Conservation (phyloP, 1,140 invertebrate species). For the Charaxes varanes region DNA sequence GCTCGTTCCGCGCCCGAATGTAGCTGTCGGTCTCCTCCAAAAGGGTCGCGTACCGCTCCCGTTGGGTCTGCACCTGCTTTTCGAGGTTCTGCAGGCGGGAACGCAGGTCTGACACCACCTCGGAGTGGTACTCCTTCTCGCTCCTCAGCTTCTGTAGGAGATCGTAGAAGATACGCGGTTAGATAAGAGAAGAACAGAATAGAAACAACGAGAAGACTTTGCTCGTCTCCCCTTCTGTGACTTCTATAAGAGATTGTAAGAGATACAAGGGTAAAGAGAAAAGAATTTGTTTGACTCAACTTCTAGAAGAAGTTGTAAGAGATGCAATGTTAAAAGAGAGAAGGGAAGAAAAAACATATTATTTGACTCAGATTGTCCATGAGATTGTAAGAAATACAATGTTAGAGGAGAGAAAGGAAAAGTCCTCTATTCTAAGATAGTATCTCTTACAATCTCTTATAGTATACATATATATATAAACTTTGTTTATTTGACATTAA, state of each 20-base stretch:
- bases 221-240: no score
- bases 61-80: constrained; percentile 84
- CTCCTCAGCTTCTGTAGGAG: constrained; percentile 66
- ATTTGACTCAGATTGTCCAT: no score
- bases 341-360: no score
- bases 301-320: no score
- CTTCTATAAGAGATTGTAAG: no score
- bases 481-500: constrained; percentile 1
- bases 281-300: not conserved
- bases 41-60: constrained; percentile 84
- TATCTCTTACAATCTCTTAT: not conserved
- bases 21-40: constrained; percentile 89
- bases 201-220: no score
- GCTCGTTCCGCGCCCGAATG: constrained; percentile 75
- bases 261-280: no score
- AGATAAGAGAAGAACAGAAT: no score
- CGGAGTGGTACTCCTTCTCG: constrained; percentile 77
- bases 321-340: no score
- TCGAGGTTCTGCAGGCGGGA: constrained; percentile 78
- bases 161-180: not conserved
- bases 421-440: no score
- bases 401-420: no score
- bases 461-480: not conserved
- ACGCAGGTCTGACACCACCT: constrained; percentile 73
- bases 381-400: no score